Conservation (phyloP, 2,113 vertebrate species). For the Leucoraja erinaceus region DNA sequence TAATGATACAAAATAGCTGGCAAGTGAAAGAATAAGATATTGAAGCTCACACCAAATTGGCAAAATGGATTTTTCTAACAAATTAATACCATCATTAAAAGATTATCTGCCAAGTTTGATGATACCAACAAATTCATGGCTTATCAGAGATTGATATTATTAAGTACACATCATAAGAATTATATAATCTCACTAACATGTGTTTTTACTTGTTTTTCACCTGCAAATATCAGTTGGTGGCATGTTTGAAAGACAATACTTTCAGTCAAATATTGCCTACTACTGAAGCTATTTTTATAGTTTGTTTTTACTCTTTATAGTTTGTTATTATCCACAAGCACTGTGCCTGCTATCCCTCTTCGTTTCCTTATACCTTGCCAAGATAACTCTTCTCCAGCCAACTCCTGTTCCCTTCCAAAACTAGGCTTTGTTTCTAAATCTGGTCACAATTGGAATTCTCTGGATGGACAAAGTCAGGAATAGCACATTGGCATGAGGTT, state of each 20-base stretch:
- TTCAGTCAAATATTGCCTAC: not conserved
- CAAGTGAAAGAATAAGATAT: not conserved
- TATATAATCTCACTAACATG: no score
- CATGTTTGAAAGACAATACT: not conserved
- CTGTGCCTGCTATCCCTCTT: not conserved
- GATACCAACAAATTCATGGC: not conserved
- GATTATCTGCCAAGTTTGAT: not conserved
- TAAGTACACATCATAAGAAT: not conserved
- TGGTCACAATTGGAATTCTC: not conserved
- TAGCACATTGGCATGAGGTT: not conserved
- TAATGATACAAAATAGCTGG: conserved; percentile 24
- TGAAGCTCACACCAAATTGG: not conserved
- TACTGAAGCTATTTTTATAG: not conserved
- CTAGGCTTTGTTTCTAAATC: not conserved
- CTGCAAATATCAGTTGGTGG: not conserved
- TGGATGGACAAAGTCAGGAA: not conserved
- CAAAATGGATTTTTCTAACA: not conserved
- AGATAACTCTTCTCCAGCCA: not conserved
- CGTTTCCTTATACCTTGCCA: not conserved
- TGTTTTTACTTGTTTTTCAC: no score
- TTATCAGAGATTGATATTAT: no score
- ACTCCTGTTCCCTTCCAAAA: not conserved
- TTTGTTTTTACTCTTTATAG: not conserved
- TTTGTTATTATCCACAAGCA: not conserved
- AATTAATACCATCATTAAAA: not conserved